These are phyloP conservation scores for Hyphantria cunea DNA, from an alignment of 1,140 invertebrate genomes.

Conservation along the genomic window DNA sequence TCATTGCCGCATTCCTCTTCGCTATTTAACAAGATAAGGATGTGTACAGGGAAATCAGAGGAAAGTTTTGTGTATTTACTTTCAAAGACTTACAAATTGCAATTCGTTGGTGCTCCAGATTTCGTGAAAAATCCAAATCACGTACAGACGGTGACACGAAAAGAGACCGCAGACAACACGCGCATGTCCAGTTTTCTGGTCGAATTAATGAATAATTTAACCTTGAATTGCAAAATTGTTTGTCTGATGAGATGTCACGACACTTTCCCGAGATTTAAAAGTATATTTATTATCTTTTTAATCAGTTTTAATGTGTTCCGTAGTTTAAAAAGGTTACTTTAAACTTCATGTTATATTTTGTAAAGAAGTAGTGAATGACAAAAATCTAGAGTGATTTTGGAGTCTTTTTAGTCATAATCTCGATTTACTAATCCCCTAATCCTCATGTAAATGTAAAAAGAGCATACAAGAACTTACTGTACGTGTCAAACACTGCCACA, in stretches of 20 bases:
- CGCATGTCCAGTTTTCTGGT: constrained; percentile 38
- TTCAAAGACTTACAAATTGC: constrained; percentile 36
- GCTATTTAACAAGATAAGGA: constrained; percentile 13
- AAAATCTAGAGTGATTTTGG: no score
- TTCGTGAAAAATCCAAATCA: constrained; percentile 41
- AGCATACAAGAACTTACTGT: no score
- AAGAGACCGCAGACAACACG: constrained; percentile 30
- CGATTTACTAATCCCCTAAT: no score
- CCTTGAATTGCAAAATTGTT: constrained; percentile 45
- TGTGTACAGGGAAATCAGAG: constrained; percentile 25
- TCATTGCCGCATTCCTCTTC: constrained; percentile 30
- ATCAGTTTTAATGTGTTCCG: not conserved
- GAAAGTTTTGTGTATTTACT: constrained; percentile 39
- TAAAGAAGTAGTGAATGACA: no score
- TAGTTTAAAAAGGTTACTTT: no score
- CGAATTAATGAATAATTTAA: constrained; percentile 51
- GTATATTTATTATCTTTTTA: constrained; percentile 26
- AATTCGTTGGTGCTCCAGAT: constrained; percentile 36
- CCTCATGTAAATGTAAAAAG: no score
- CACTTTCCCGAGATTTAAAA: constrained; percentile 55
- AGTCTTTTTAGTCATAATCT: no score
- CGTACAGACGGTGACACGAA: constrained; percentile 50
- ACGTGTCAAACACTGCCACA: no score
- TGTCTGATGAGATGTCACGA: constrained; percentile 54
- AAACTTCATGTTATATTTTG: no score